Conservation (phyloP, 2,888 invertebrate species). For the Lasioglossum marginatum region DNA sequence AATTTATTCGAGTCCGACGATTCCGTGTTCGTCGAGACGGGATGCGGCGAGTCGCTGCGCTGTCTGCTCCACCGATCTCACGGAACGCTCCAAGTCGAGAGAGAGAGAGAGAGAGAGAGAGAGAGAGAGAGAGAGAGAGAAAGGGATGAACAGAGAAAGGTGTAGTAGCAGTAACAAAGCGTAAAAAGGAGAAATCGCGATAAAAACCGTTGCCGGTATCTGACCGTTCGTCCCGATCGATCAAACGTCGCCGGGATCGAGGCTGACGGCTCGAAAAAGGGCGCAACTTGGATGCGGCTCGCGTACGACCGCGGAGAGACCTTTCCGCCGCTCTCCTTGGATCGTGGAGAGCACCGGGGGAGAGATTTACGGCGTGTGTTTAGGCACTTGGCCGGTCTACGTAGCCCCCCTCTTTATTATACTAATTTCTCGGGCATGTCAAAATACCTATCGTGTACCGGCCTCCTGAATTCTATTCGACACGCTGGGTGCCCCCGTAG, state of each 20-base stretch:
- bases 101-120: no score
- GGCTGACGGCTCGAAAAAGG: conserved; percentile 10
- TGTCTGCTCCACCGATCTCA: neutral
- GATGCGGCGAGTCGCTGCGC: neutral
- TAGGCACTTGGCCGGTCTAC: conserved; percentile 78
- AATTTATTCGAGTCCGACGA: conserved; percentile 42
- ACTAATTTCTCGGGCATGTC: conserved; percentile 83
- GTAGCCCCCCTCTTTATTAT: conserved; percentile 80
- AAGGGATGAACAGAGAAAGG: neutral
- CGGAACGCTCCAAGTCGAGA: neutral
- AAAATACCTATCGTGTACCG: conserved; percentile 79
- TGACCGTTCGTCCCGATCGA: conserved; percentile 72
- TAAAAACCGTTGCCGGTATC: conserved; percentile 69
- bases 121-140: neutral
- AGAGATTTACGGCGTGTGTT: conserved; percentile 83
- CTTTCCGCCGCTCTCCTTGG: conserved; percentile 37
- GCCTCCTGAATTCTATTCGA: conserved; percentile 80
- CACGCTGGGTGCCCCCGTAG: conserved; percentile 82
- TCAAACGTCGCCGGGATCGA: conserved; percentile 65
- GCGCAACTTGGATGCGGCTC: neutral
- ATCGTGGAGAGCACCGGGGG: conserved; percentile 55
- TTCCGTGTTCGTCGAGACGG: neutral
- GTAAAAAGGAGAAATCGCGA: conserved; percentile 49
- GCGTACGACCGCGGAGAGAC: conserved; percentile 27
- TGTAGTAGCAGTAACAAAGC: conserved; percentile 8